phyloP scores from a whole-genome alignment of 1,140 invertebrate genomes.

The Zaprionus davidi region DNA sequence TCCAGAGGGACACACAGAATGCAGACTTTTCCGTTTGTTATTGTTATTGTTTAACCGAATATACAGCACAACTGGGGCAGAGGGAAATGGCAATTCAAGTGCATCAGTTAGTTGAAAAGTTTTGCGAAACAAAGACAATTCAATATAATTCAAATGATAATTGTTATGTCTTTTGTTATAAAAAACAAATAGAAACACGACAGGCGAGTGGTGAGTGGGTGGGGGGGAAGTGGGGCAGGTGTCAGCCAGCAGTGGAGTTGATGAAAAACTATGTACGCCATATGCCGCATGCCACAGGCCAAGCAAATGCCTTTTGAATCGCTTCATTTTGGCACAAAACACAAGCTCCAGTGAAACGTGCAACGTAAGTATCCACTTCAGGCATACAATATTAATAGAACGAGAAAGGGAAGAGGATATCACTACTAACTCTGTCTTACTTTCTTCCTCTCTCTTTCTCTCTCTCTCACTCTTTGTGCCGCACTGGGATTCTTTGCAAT shows the following conservation, averaged over 20 bases:
- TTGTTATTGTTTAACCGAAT: conserved; percentile 38
- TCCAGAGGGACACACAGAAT: conserved; percentile 9
- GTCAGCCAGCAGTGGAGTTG: not conserved
- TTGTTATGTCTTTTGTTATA: conserved; percentile 50
- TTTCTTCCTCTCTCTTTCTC: not conserved
- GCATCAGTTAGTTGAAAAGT: conserved; percentile 46
- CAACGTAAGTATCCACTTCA: conserved; percentile 20
- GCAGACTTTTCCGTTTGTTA: conserved; percentile 22
- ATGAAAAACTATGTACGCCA: conserved; percentile 11
- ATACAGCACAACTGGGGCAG: conserved; percentile 1
- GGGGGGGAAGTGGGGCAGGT: not conserved
- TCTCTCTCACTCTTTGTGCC: not conserved
- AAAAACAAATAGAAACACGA: conserved; percentile 26
- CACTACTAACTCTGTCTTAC: not conserved
- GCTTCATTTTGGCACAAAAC: conserved; percentile 40
- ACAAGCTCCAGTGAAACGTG: conserved; percentile 16
- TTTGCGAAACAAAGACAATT: conserved; percentile 49
- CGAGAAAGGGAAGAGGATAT: not conserved
- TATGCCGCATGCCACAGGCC: conserved; percentile 7
- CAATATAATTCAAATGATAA: conserved; percentile 61
- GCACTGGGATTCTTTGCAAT: conserved; percentile 53
- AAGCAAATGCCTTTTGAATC: conserved; percentile 36
- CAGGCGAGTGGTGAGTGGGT: conserved; percentile 13
- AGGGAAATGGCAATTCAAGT: not conserved
- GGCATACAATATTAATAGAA: conserved; percentile 28